Percentiles rank a stretch among this genome's conserved stretches.
Evolutionary conservation across 2,797 vertebrate genomes (phyloP).

Genomic region (Clarias laeviceps): DNA sequence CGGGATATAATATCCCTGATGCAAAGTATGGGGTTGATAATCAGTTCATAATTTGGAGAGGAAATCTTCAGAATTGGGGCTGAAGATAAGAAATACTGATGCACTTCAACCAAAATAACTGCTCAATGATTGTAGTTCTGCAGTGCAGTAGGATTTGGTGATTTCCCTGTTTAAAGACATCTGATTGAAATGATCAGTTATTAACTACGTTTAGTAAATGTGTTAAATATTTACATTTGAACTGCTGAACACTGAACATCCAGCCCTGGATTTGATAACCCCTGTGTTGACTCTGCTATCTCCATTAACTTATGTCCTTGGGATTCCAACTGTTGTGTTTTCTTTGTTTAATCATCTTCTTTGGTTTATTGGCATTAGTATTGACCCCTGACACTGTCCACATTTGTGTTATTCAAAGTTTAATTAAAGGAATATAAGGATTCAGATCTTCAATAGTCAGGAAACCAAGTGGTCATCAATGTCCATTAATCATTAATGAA

Average conservation of each 20-base stretch:
- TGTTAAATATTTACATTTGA: neutral
- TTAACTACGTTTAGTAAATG: neutral
- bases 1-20: no score
- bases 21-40: no score
- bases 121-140: neutral
- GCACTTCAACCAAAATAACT: neutral
- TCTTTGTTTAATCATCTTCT: neutral
- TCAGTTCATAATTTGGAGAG: no score
- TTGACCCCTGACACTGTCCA: neutral
- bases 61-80: neutral
- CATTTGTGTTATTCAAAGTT: neutral
- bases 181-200: neutral
- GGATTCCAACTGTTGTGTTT: neutral
- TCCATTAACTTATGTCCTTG: constrained; percentile 13
- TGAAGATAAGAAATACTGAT: no score
- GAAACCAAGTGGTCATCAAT: neutral
- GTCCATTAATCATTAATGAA: neutral
- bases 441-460: neutral
- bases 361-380: neutral
- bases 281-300: neutral
- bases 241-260: neutral
- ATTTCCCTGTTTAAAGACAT: neutral
- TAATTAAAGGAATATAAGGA: neutral
- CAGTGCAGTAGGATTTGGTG: neutral
- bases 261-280: neutral